These are phyloP conservation scores for Falco berigora DNA, from an alignment of 2,797 vertebrate genomes.

Conservation along the genomic window DNA sequence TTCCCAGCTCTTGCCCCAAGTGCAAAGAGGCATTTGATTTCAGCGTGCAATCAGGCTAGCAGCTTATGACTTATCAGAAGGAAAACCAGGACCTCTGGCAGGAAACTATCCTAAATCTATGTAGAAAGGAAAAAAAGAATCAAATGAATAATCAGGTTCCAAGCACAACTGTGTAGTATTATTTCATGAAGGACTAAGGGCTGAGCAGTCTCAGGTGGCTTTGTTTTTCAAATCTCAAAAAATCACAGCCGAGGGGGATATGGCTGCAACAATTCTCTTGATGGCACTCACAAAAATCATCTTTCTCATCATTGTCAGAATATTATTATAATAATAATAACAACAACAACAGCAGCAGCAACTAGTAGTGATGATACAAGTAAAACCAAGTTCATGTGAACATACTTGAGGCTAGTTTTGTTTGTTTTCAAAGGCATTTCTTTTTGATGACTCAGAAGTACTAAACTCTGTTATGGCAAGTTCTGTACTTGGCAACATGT, in stretches of 20 bases:
- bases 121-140: constrained; percentile 1
- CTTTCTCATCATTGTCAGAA: neutral
- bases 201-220: neutral
- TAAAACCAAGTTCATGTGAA: neutral
- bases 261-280: neutral
- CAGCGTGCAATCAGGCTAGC: neutral
- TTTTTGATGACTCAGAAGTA: neutral
- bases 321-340: neutral
- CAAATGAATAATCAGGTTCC: constrained; percentile 1
- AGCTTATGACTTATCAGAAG: constrained; percentile 8
- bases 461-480: neutral
- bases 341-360: neutral
- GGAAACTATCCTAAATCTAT: constrained; percentile 9
- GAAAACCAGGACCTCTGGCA: constrained; percentile 13
- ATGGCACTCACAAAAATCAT: fast-evolving
- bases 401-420: neutral
- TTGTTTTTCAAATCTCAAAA: neutral
- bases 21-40: constrained; percentile 32
- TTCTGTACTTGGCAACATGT: neutral
- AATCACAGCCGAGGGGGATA: neutral
- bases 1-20: neutral
- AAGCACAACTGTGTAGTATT: neutral
- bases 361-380: neutral
- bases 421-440: neutral
- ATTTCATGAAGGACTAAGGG: neutral